Percentiles rank a stretch among this genome's conserved stretches.
These are phyloP conservation scores for Limnephilus lunatus DNA, from an alignment of 2,888 invertebrate genomes.

Conservation along the genomic window DNA sequence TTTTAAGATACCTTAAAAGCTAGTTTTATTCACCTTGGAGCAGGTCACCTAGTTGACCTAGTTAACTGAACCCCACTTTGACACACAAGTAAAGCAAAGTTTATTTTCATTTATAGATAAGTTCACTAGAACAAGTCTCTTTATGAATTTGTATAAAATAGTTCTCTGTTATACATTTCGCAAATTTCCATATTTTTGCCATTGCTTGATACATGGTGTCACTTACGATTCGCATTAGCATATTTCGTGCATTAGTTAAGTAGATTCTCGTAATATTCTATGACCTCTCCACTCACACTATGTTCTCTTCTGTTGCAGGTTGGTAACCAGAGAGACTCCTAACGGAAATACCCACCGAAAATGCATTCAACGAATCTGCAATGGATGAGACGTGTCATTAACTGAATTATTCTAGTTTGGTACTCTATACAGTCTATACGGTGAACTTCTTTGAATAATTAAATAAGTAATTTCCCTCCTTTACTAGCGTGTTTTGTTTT, in stretches of 20 bases:
- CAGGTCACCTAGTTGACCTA: background rate
- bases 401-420: too few relatives aligned
- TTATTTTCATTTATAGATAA: background rate
- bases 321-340: background rate
- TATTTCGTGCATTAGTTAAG: slow-evolving; percentile 19
- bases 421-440: background rate
- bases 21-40: background rate
- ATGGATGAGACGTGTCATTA: too few relatives aligned
- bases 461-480: background rate
- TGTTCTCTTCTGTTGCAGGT: slow-evolving; percentile 40
- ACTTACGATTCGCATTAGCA: slow-evolving; percentile 11
- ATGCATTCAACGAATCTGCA: background rate
- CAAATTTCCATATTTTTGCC: background rate
- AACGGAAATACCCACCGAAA: background rate
- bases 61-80: background rate
- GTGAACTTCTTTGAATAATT: background rate
- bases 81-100: background rate
- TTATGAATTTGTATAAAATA: background rate
- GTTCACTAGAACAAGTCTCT: background rate
- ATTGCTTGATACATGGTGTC: background rate
- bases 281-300: background rate
- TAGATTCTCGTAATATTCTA: slow-evolving; percentile 2
- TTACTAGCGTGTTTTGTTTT: background rate
- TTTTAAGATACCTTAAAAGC: background rate
- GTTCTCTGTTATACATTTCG: background rate